A percentile compares a stretch with the other conserved stretches of the same genome.
Evolutionary conservation across 2,888 invertebrate species (phyloP).

Genomic region (Galerucella pusilla): DNA sequence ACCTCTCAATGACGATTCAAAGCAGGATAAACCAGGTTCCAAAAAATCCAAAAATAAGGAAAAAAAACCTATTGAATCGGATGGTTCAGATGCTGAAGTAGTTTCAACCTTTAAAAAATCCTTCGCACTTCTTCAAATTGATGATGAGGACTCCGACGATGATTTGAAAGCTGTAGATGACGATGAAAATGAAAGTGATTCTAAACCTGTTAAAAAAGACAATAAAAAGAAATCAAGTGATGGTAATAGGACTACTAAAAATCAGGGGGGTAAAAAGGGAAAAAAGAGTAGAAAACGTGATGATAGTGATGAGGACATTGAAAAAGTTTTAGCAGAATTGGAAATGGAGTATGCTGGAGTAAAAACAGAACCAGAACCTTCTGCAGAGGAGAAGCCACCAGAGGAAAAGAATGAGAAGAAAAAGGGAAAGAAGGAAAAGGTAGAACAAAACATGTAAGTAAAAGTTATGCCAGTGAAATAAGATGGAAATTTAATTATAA

Average conservation of each 20-base stretch:
- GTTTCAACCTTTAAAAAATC: slow-evolving; percentile 64
- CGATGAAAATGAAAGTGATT: slow-evolving; percentile 62
- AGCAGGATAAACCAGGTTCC: slow-evolving; percentile 35
- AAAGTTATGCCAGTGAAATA: neutral
- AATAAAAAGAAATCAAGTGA: slow-evolving; percentile 64
- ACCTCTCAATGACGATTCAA: slow-evolving; percentile 5
- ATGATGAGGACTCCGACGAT: slow-evolving; percentile 69
- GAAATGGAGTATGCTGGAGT: slow-evolving; percentile 79
- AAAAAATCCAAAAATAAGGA: slow-evolving; percentile 55
- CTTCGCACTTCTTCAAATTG: slow-evolving; percentile 76
- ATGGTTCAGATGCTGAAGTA: slow-evolving; percentile 62
- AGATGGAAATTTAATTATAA: neutral
- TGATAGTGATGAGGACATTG: slow-evolving; percentile 83
- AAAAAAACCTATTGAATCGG: slow-evolving; percentile 59
- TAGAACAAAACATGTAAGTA: slow-evolving; percentile 47
- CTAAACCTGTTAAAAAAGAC: slow-evolving; percentile 61
- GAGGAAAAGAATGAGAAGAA: slow-evolving; percentile 60
- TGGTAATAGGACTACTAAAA: slow-evolving; percentile 61
- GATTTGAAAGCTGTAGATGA: slow-evolving; percentile 57
- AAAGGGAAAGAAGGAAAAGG: slow-evolving; percentile 46
- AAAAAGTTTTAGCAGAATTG: slow-evolving; percentile 85
- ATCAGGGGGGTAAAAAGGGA: slow-evolving; percentile 74
- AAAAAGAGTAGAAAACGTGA: slow-evolving; percentile 81
- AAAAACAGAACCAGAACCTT: slow-evolving; percentile 43
- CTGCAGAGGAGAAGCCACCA: slow-evolving; percentile 51